phyloP scores from a whole-genome alignment of 2,113 vertebrate genomes.

The Protobothrops flavoviridis region DNA sequence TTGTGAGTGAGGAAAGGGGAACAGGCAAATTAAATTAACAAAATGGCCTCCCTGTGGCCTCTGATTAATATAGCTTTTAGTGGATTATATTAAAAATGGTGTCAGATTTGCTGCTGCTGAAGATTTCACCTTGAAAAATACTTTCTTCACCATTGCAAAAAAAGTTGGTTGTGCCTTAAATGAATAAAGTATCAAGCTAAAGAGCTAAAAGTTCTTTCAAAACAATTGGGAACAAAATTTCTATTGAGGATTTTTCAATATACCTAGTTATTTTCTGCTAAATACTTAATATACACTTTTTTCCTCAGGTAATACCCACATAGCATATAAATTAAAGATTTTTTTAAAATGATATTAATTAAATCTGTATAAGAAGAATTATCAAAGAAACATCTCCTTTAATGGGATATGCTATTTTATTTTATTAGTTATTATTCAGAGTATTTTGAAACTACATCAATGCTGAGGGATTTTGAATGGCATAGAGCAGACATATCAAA shows the following conservation, averaged over 20 bases:
- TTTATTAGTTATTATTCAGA: neutral
- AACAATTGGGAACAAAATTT: constrained; percentile 51
- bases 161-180: constrained; percentile 41
- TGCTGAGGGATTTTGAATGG: neutral
- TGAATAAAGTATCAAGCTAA: constrained; percentile 50
- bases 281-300: constrained; percentile 35
- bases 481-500: neutral
- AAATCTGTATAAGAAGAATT: constrained; percentile 44
- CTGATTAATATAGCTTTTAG: constrained; percentile 33
- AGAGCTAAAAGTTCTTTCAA: constrained; percentile 35
- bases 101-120: constrained; percentile 40
- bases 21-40: constrained; percentile 42
- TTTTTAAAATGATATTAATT: constrained; percentile 49
- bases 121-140: constrained; percentile 47
- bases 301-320: constrained; percentile 26
- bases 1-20: constrained; percentile 17
- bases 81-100: constrained; percentile 27
- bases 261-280: constrained; percentile 49
- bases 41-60: constrained; percentile 27
- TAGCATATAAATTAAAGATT: constrained; percentile 40
- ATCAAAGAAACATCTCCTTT: constrained; percentile 15
- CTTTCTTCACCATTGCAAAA: constrained; percentile 54
- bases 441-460: neutral
- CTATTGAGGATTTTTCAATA: constrained; percentile 43
- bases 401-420: neutral